A percentile compares a stretch with the other conserved stretches of the same genome.
These are phyloP conservation scores for Xyliphius kryptos DNA, from an alignment of 2,113 vertebrate genomes.

Conservation along the genomic window DNA sequence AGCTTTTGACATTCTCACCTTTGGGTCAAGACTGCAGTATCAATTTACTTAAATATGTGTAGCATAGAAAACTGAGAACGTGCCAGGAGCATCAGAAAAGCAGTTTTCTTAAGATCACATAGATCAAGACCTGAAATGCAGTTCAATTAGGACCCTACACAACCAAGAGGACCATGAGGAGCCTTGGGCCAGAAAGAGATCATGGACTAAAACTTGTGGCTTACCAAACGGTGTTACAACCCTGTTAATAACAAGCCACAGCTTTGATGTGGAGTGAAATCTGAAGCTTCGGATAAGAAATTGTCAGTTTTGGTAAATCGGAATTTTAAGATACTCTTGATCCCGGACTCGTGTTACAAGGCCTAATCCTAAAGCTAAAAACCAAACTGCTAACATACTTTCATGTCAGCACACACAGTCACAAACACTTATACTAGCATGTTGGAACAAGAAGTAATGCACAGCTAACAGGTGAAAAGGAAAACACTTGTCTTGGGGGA, in stretches of 20 bases:
- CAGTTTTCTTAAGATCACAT: not conserved
- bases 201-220: constrained; percentile 24
- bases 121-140: constrained; percentile 7
- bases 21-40: not conserved
- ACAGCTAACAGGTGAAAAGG: constrained; percentile 11
- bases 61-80: not conserved
- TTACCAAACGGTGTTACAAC: constrained; percentile 11
- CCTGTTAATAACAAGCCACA: constrained; percentile 20
- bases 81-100: not conserved
- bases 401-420: constrained; percentile 2
- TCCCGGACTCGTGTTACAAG: constrained; percentile 54
- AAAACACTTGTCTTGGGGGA: too few relatives aligned
- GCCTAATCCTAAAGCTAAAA: constrained; percentile 44
- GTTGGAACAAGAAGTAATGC: not conserved
- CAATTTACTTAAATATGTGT: not conserved
- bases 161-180: constrained; percentile 5
- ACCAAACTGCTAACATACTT: constrained; percentile 28
- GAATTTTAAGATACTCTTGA: constrained; percentile 48
- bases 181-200: constrained; percentile 19
- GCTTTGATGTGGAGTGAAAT: constrained; percentile 40
- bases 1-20: not conserved
- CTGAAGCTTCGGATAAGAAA: constrained; percentile 20
- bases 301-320: constrained; percentile 28
- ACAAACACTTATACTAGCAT: constrained; percentile 4
- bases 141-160: constrained; percentile 8